phyloP scores from a whole-genome alignment of 2,888 invertebrate species.

The Synanthedon andrenaeformis region DNA sequence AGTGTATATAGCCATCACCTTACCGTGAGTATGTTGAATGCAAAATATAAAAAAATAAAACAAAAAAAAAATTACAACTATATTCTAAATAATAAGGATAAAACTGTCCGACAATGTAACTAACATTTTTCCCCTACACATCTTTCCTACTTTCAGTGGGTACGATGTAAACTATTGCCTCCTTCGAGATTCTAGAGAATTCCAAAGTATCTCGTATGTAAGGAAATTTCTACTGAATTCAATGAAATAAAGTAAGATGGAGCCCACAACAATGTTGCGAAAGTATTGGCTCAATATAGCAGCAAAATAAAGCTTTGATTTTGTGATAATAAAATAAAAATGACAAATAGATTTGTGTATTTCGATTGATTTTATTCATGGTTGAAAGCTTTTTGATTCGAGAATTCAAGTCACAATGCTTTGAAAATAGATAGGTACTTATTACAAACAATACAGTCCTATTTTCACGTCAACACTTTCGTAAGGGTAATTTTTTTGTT shows the following conservation, averaged over 20 bases:
- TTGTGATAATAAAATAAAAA: not conserved
- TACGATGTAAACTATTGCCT: conserved; percentile 31
- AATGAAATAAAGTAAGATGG: conserved; percentile 29
- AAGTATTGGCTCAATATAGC: not conserved
- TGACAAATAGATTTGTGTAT: not conserved
- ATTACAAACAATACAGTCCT: too few relatives aligned
- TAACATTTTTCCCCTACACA: conserved; percentile 28
- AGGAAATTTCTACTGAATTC: conserved; percentile 25
- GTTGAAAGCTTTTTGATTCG: too few relatives aligned
- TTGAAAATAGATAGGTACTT: too few relatives aligned
- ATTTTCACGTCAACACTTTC: too few relatives aligned
- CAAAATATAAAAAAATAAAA: too few relatives aligned
- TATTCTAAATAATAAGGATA: too few relatives aligned
- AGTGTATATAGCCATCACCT: too few relatives aligned
- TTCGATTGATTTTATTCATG: not conserved
- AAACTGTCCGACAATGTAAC: not conserved
- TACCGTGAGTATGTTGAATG: too few relatives aligned
- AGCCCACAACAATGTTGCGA: conserved; percentile 17
- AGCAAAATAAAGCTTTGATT: too few relatives aligned
- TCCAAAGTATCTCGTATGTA: conserved; percentile 28
- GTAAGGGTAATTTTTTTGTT: too few relatives aligned
- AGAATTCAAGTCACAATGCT: too few relatives aligned
- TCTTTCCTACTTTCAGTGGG: not conserved
- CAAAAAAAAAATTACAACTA: too few relatives aligned
- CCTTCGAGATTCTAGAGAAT: conserved; percentile 5